Evolutionary conservation across 2,888 invertebrate species (phyloP).

Genomic region (Rhingia rostrata): DNA sequence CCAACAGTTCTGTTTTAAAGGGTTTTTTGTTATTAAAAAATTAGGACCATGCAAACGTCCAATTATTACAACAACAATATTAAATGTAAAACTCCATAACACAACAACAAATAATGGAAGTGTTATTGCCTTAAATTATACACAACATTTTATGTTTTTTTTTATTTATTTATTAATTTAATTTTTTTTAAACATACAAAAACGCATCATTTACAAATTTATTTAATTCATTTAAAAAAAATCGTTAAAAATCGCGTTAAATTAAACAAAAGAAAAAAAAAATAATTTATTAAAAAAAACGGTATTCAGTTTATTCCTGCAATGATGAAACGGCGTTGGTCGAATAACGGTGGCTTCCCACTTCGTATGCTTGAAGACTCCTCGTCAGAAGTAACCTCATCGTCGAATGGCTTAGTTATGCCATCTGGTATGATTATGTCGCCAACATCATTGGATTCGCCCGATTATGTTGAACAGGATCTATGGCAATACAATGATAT

Average conservation of each 20-base stretch:
- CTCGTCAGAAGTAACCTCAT: slow-evolving; percentile 90
- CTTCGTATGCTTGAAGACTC: slow-evolving; percentile 89
- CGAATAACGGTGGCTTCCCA: slow-evolving; percentile 88
- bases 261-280: slow-evolving; percentile 73
- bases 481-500: slow-evolving; percentile 89
- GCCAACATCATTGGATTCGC: slow-evolving; percentile 88
- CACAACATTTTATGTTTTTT: slow-evolving; percentile 27
- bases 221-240: slow-evolving; percentile 34
- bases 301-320: slow-evolving; percentile 50
- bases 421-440: slow-evolving; percentile 89
- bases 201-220: slow-evolving; percentile 31
- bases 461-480: slow-evolving; percentile 91
- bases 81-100: slow-evolving; percentile 31
- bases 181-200: slow-evolving; percentile 24
- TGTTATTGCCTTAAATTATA: slow-evolving; percentile 50
- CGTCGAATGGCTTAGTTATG: slow-evolving; percentile 86
- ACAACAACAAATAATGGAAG: slow-evolving; percentile 40
- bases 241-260: slow-evolving; percentile 19
- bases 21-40: not conserved
- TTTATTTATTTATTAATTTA: not conserved
- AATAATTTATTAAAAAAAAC: slow-evolving; percentile 66
- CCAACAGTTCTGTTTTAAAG: not conserved
- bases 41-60: slow-evolving; percentile 21
- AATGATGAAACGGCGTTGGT: slow-evolving; percentile 91
- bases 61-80: slow-evolving; percentile 15